Base-by-base conservation (phyloP, 2,113 vertebrate species). In the Cervus canadensis region DNA sequence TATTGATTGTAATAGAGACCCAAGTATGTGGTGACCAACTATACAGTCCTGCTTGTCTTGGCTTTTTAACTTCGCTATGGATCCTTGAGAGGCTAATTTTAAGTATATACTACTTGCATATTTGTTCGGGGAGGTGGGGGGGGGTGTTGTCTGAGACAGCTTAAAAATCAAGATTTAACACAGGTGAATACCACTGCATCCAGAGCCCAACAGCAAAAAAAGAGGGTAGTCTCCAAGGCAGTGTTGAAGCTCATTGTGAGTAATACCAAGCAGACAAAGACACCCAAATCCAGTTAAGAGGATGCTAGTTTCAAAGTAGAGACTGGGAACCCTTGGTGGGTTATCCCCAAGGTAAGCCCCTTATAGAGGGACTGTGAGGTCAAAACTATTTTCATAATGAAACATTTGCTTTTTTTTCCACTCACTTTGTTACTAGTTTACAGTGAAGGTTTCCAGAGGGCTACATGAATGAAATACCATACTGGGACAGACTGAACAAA, bases 111-210 rank as follows among this genome's bases (percentile, higher is more conserved):
- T 87, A 33, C 23, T 64, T 82, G 56, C 64, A 23, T 91, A 13
- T 93, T 85, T 96, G 54, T 91, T 12, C 13, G 16, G 33, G 3
- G 30, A 6, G 26, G 79, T 40, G 48, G 95, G 86, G 64, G 40
- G 95, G 86, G 57, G 10, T 23, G 6, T 0, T 8, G 85, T 83
- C 91, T 86, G 28, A 96, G 40, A 57, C 10, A 78, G 9, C n/a
- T 67, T 92, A 83, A 96, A 96, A 89, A 43, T 87, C 36, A 91
- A 91, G 33, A 64, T 91, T 64, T 50, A 92, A 92, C 15, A 92
- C 26, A 94, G 59, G 5, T 28, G 23, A 91, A 81, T 84, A 67
- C 2, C 43, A 81, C 36, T 79, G 60, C 5, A 2, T 56, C n/a
- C 50, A 94, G 36, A 82, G 15, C 19, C 60, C n/a, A 89, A n/a